phyloP scores from a whole-genome alignment of 2,888 invertebrate species.

The Lochmaea crataegi region DNA sequence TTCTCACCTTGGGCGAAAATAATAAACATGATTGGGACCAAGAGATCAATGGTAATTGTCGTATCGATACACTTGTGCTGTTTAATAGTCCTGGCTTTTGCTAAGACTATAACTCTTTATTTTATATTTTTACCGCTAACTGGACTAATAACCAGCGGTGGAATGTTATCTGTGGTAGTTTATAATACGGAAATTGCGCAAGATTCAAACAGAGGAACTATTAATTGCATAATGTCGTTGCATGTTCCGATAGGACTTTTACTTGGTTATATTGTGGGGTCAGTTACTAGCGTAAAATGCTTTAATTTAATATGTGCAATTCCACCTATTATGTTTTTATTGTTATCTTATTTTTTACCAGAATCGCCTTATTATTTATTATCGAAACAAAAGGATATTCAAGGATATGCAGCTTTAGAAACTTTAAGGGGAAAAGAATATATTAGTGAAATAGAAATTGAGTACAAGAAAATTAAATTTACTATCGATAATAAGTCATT shows the following conservation, averaged over 20 bases:
- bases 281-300: conserved; percentile 37
- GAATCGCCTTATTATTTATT: conserved; percentile 48
- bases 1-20: not conserved
- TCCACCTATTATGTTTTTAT: conserved; percentile 37
- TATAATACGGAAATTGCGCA: conserved; percentile 16
- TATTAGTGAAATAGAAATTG: conserved; percentile 32
- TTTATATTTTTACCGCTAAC: not conserved
- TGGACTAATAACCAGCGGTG: not conserved
- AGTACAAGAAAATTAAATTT: conserved; percentile 35
- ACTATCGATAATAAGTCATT: conserved; percentile 17
- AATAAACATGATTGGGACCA: not conserved
- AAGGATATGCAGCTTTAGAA: conserved; percentile 69
- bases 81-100: not conserved
- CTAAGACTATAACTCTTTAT: not conserved
- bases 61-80: not conserved
- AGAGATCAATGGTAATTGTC: not conserved
- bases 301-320: conserved; percentile 39
- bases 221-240: conserved; percentile 65
- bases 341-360: conserved; percentile 33
- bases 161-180: not conserved
- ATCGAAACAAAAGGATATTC: conserved; percentile 66
- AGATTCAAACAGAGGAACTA: conserved; percentile 54
- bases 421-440: conserved; percentile 30
- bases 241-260: conserved; percentile 40
- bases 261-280: conserved; percentile 42